A percentile compares a stretch with the other conserved stretches of the same genome.
These are phyloP conservation scores for Dromas ardeola DNA, from an alignment of 2,113 vertebrate species.

Conservation along the genomic window DNA sequence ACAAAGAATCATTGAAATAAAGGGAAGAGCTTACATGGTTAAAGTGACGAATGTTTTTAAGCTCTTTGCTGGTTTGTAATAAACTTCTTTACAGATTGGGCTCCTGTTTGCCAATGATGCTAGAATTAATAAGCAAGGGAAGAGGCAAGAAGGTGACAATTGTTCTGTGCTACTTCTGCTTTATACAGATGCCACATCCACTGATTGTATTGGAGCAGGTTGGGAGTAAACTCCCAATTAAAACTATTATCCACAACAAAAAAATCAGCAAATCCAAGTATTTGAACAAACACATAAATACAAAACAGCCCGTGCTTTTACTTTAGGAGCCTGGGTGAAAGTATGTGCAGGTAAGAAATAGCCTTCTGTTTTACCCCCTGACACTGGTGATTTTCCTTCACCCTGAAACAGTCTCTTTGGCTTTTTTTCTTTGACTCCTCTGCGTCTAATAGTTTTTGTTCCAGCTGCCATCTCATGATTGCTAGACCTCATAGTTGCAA, in stretches of 20 bases:
- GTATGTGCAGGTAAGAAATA: neutral
- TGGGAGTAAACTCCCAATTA: neutral
- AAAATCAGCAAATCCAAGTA: neutral
- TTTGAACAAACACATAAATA: neutral
- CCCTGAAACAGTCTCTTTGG: neutral
- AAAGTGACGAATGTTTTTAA: neutral
- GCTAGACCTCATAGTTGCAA: neutral
- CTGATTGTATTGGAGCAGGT: neutral
- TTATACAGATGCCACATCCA: neutral
- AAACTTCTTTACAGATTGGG: neutral
- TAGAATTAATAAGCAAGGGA: neutral
- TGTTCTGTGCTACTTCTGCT: neutral
- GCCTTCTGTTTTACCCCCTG: neutral
- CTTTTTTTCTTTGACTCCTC: neutral
- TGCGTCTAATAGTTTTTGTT: neutral
- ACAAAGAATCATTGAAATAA: neutral
- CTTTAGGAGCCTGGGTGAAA: neutral
- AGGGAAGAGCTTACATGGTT: neutral
- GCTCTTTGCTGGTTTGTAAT: neutral
- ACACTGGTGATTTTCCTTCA: neutral
- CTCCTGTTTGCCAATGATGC: neutral
- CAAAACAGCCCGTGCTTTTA: neutral
- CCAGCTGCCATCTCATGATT: neutral
- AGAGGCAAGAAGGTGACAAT: neutral
- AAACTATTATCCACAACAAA: neutral